Evolutionary conservation across 2,113 vertebrate genomes (phyloP), one percentile per base, ranked within the genome.

Genomic region (Cromileptes altivelis): DNA sequence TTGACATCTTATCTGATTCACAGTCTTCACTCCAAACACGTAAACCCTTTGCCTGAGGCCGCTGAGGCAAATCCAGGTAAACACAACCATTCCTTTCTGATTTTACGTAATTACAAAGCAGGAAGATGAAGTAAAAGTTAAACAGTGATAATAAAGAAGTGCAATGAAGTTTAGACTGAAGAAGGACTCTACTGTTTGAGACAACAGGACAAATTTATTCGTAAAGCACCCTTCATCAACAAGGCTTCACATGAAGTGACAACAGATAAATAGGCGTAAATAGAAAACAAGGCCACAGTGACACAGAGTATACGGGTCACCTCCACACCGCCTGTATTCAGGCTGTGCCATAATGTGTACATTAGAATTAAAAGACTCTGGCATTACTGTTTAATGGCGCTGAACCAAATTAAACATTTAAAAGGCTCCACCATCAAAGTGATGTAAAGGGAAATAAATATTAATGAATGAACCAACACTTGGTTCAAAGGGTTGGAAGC

Each of bases 371-470:
- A 90, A 88, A 82, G 65, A 76, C 78, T 87, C 42, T 10, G 14
- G 71, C 90, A 89, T 93, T 87, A 91, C 85, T 88, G 91, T 91
- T 94, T 93, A 91, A 93, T 93, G 90, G 81, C 68, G 80, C 74
- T 78, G 81, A 93, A 89, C 78, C 79, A 78, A 88, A 92, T 94
- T 67, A 94, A 94, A 93, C 85, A 93, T 94, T 94, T 90, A 92
- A 89, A 85, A 88, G 81, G 85, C 85, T 85, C 53, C 72, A 78
- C 84, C 84, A 92, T 92, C 88, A 89, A 84, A 89, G 91, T 70
- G 73, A 91, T 78, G 83, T 83, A 88, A 93, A 91, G 76, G 61
- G 33, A 75, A 86, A 91, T 94, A 77, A 88, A 93, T 95, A 94
- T 94, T 90, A 84, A 94, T 94, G 88, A 88, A 88, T 58, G 75